Base-by-base conservation (phyloP, 2,797 vertebrate genomes). In the Eospalax fontanierii region DNA sequence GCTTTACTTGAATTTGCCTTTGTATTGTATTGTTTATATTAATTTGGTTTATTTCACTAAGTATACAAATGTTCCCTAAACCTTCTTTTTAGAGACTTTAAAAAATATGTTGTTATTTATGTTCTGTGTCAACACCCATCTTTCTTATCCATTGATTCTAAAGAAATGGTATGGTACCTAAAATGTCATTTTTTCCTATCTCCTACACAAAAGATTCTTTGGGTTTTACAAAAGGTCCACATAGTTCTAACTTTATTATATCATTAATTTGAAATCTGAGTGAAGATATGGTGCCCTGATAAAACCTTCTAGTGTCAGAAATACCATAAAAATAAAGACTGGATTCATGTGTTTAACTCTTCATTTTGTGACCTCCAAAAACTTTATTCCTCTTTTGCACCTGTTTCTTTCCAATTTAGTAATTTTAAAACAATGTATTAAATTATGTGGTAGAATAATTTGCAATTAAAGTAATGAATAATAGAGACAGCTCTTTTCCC, bases 241-340 rank as follows among this genome's bases (percentile, higher is more conserved):
- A 63, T 65, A 90, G 8, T 92, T 89, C 6, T 26, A 82, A 83
- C n/a, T 97, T 97, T 94, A 96, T 93, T 89, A 94, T 40, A 85
- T 85, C 63, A 43, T 95, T 96, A 94, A 95, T 96, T 96, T 43
- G 93, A 63, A 96, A 38, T n/a, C 65, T 74, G 15, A 73, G 24
- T 30, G 28, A 91, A 91, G 61, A 90, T 95, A 82, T 22, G 30
- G 35, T 81, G 35, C 50, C 63, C 75, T 87, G 80, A 96, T 85
- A 92, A 95, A 93, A 93, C 11, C 46, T 65, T 81, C 26, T n/a
- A 75, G 10, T 92, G 8, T 92, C 73, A 89, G 87, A 96, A 96
- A 95, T 84, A 95, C 19, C 24, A 84, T 50, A 87, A 95, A 92
- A 95, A 61, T 59, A 85, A 38, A 83, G 92, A 9, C 21, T 78